These are phyloP conservation scores for Sinosuthora webbiana DNA, from an alignment of 2,113 vertebrate species.

Conservation along the genomic window DNA sequence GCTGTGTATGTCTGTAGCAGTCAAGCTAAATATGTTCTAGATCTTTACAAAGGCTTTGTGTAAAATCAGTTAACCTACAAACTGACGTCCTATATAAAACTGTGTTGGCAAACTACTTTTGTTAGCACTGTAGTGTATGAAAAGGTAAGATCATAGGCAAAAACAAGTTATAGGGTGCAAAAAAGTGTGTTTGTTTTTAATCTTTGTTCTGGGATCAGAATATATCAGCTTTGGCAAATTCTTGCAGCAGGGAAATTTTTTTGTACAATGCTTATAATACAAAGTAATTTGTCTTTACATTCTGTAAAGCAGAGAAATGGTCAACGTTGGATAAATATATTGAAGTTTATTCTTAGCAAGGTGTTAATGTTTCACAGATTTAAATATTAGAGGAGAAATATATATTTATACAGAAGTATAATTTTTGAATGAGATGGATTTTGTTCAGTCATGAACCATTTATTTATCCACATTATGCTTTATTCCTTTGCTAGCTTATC, in stretches of 20 bases:
- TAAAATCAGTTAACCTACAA: background rate
- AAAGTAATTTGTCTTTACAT: conserved; percentile 20
- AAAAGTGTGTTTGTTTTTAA: background rate
- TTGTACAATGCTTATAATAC: background rate
- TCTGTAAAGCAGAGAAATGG: background rate
- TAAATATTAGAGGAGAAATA: conserved; percentile 41
- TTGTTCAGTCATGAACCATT: conserved; percentile 7
- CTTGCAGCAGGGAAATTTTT: background rate
- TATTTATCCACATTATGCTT: conserved; percentile 22
- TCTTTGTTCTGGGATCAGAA: background rate
- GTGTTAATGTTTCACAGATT: conserved; percentile 16
- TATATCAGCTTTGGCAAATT: background rate
- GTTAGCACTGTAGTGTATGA: background rate
- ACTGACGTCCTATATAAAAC: background rate
- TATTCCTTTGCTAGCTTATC: background rate
- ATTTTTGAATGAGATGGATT: conserved; percentile 42
- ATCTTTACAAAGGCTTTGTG: conserved; percentile 15
- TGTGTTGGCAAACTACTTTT: background rate
- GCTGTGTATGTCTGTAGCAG: background rate
- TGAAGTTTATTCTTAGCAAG: conserved; percentile 37
- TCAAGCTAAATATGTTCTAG: background rate
- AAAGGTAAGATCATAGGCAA: background rate
- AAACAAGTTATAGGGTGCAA: background rate
- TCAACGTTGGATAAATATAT: background rate
- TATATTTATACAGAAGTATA: conserved; percentile 67